These are phyloP conservation scores for Alectoris magna DNA, from an alignment of 2,797 vertebrate genomes.

Conservation along the genomic window DNA sequence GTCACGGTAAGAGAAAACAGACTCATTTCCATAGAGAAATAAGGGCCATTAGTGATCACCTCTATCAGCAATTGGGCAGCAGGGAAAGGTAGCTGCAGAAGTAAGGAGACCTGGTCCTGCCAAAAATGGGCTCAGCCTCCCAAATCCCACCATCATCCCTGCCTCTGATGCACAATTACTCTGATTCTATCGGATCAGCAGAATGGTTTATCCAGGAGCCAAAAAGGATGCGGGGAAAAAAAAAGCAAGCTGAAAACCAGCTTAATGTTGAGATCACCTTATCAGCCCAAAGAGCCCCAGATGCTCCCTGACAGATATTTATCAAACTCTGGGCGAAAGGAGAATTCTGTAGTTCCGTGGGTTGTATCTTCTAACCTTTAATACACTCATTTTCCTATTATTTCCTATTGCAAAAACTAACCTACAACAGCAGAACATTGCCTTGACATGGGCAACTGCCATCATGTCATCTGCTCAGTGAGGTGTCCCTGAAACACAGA, in stretches of 20 bases:
- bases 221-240: not conserved
- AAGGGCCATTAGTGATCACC: not conserved
- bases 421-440: not conserved
- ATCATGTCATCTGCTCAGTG: not conserved
- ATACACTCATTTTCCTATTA: not conserved
- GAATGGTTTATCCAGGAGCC: not conserved
- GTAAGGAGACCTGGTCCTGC: not conserved
- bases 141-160: not conserved
- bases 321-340: not conserved
- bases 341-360: not conserved
- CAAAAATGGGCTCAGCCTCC: not conserved
- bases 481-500: not conserved
- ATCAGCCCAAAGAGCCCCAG: not conserved
- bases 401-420: not conserved
- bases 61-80: not conserved
- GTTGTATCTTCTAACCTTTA: not conserved
- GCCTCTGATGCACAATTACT: fast-evolving
- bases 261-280: too few relatives aligned
- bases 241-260: not conserved
- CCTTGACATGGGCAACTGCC: not conserved
- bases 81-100: too few relatives aligned
- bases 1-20: too few relatives aligned
- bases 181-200: not conserved
- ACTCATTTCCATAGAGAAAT: not conserved
- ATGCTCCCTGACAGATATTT: not conserved